Percentiles rank a stretch among this genome's conserved stretches.
Conservation (phyloP, 2,888 invertebrate species). For the Phyto melanocephala region DNA sequence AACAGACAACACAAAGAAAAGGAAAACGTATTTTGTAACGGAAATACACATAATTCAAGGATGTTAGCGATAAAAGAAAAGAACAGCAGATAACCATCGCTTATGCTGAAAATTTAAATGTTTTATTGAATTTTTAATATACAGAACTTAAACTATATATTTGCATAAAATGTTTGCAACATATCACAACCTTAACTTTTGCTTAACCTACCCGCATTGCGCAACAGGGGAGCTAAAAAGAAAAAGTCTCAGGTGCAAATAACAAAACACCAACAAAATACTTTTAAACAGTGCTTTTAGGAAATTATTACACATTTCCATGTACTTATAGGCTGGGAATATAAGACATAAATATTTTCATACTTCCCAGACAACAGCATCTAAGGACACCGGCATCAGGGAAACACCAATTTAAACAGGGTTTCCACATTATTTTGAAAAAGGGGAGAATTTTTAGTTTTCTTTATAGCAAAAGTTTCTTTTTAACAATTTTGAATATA, state of each 20-base stretch:
- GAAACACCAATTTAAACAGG: no score
- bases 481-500: no score
- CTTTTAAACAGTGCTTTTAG: not conserved
- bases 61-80: conserved; percentile 17
- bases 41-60: conserved; percentile 50
- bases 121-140: conserved; percentile 59
- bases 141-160: not conserved
- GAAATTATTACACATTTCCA: not conserved
- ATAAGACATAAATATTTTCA: conserved; percentile 28
- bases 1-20: conserved; percentile 5
- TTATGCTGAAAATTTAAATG: conserved; percentile 1
- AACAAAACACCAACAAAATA: conserved; percentile 15
- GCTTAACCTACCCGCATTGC: not conserved
- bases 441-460: no score
- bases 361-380: not conserved
- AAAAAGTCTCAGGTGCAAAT: conserved; percentile 60
- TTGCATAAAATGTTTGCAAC: conserved; percentile 22
- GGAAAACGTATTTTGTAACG: conserved; percentile 21
- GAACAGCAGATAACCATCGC: not conserved
- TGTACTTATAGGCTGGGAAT: conserved; percentile 8
- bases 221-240: conserved; percentile 3
- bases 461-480: no score
- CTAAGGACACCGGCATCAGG: not conserved
- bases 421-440: no score
- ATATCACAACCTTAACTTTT: not conserved